These are phyloP conservation scores for Sterrhoptilus dennistouni DNA, from an alignment of 2,113 vertebrate genomes.

Conservation along the genomic window DNA sequence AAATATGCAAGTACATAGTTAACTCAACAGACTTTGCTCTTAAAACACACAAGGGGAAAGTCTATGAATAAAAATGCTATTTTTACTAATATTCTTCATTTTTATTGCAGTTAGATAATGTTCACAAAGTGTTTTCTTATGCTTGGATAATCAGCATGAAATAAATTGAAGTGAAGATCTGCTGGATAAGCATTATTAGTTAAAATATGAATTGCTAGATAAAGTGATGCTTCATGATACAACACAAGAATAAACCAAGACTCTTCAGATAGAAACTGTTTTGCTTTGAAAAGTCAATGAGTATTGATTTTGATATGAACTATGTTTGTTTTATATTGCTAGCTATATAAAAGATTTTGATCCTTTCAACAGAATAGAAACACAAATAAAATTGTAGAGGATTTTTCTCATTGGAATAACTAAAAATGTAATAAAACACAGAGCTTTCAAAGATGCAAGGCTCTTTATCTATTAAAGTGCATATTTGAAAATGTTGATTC, in stretches of 20 bases:
- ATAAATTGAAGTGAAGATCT: constrained; percentile 25
- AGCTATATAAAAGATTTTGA: constrained; percentile 4
- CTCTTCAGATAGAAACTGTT: constrained; percentile 6
- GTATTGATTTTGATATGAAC: constrained; percentile 52
- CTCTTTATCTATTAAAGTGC: background rate
- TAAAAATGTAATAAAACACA: background rate
- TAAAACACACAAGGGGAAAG: background rate
- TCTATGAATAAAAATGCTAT: background rate
- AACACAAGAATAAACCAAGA: constrained; percentile 1
- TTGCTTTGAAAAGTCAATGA: constrained; percentile 44
- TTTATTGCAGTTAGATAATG: background rate
- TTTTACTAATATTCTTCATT: background rate
- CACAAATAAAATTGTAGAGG: background rate
- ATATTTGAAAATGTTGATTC: background rate
- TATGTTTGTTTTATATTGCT: background rate
- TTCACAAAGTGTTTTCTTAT: background rate
- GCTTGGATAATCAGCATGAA: background rate
- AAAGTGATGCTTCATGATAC: background rate
- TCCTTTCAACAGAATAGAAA: background rate
- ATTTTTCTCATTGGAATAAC: background rate
- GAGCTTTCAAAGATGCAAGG: background rate
- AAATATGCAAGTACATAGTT: background rate
- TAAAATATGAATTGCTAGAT: constrained; percentile 3
- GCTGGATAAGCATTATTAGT: constrained; percentile 3
- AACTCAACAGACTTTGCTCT: background rate